phyloP scores from a whole-genome alignment of 2,888 invertebrate genomes.

The Drosophila dives region DNA sequence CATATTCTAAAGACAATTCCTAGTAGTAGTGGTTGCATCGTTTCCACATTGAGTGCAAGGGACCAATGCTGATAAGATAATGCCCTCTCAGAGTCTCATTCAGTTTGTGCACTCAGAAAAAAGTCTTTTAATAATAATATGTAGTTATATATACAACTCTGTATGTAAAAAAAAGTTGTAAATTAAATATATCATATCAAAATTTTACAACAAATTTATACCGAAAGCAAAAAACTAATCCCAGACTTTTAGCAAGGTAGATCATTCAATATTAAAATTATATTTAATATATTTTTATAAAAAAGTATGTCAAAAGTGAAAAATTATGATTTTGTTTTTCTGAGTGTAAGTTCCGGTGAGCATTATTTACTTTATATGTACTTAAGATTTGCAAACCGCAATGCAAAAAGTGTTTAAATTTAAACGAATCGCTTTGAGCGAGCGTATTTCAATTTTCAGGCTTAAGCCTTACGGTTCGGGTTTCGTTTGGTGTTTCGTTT shows the following conservation, averaged over 20 bases:
- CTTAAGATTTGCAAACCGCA: conserved; percentile 29
- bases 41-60: conserved; percentile 43
- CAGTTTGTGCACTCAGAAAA: not conserved
- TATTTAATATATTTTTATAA: not conserved
- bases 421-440: conserved; percentile 26
- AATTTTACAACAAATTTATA: not conserved
- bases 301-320: not conserved
- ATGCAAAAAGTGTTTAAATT: conserved; percentile 67
- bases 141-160: not conserved
- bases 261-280: not conserved
- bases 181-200: not conserved
- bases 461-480: conserved; percentile 28
- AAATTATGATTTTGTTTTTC: not conserved
- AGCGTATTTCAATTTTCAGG: conserved; percentile 50
- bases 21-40: conserved; percentile 40
- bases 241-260: not conserved
- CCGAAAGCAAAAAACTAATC: not conserved
- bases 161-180: not conserved
- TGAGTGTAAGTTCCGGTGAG: conserved; percentile 23
- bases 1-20: conserved; percentile 23
- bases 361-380: conserved; percentile 52
- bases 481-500: not conserved
- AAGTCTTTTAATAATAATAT: not conserved
- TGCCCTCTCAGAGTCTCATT: conserved; percentile 23
- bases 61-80: conserved; percentile 71